phyloP scores from a whole-genome alignment of 2,797 vertebrate genomes.

The Pipistrellus nathusii region DNA sequence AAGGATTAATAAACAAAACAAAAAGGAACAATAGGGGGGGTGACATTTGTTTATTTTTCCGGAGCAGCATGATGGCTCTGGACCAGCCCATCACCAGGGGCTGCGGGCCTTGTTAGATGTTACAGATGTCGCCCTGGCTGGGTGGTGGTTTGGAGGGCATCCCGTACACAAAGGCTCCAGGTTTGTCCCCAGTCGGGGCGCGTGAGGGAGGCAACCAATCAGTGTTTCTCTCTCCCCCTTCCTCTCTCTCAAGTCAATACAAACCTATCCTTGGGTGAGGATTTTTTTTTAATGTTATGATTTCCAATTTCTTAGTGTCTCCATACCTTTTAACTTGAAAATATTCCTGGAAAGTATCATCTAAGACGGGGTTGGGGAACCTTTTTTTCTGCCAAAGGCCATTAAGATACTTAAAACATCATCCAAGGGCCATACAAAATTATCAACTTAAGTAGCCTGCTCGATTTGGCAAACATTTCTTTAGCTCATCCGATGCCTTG shows the following conservation, averaged over 20 bases:
- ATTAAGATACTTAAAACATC: too few relatives aligned
- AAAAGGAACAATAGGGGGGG: neutral
- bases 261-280: neutral
- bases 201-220: neutral
- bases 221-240: neutral
- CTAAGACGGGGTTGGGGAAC: neutral
- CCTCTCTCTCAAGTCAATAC: neutral
- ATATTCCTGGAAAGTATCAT: neutral
- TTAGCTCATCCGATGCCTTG: too few relatives aligned
- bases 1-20: too few relatives aligned
- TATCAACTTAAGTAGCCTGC: too few relatives aligned
- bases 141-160: neutral
- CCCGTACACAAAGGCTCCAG: neutral
- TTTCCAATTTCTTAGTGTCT: neutral
- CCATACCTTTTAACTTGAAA: neutral
- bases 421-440: too few relatives aligned
- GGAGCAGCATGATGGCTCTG: fast-evolving
- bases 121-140: neutral
- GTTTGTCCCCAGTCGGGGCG: too few relatives aligned
- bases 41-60: neutral
- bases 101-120: neutral
- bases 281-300: neutral
- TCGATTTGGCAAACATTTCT: too few relatives aligned
- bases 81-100: fast-evolving
- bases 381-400: too few relatives aligned